Evolutionary conservation across 1,140 invertebrate genomes (phyloP).

Genomic region (Drosophila melanica): DNA sequence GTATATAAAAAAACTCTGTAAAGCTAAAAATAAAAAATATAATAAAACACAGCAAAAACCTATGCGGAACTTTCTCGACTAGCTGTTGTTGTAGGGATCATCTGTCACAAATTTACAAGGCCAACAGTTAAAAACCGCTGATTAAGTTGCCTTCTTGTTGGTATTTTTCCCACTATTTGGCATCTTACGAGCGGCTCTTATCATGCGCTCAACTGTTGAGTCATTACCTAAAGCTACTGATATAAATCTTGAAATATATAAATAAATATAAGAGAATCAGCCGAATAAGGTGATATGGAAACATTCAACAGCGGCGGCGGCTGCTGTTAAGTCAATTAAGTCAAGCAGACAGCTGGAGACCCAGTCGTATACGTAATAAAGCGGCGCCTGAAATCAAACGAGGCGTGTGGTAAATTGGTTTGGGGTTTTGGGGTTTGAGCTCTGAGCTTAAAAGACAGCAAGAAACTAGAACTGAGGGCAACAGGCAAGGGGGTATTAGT

Average conservation of each 20-base stretch:
- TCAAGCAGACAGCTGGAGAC: constrained; percentile 34
- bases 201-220: constrained; percentile 68
- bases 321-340: constrained; percentile 43
- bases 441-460: constrained; percentile 6
- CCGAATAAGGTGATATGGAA: constrained; percentile 20
- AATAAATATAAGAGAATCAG: neutral
- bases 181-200: constrained; percentile 41
- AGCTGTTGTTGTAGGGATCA: constrained; percentile 15
- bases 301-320: constrained; percentile 1
- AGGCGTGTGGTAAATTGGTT: constrained; percentile 2
- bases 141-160: constrained; percentile 7
- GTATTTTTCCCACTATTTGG: constrained; percentile 37
- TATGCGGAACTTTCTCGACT: neutral
- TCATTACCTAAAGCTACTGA: constrained; percentile 31
- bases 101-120: constrained; percentile 14
- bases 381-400: constrained; percentile 48
- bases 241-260: constrained; percentile 18
- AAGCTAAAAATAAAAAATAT: neutral
- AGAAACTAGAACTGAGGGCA: constrained; percentile 34
- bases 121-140: constrained; percentile 11
- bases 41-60: neutral
- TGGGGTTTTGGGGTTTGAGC: constrained; percentile 2
- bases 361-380: constrained; percentile 62
- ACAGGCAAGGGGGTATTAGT: constrained; percentile 3
- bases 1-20: neutral